Evolutionary conservation across 2,797 vertebrate genomes (phyloP).

Genomic region (Cygnus olor): DNA sequence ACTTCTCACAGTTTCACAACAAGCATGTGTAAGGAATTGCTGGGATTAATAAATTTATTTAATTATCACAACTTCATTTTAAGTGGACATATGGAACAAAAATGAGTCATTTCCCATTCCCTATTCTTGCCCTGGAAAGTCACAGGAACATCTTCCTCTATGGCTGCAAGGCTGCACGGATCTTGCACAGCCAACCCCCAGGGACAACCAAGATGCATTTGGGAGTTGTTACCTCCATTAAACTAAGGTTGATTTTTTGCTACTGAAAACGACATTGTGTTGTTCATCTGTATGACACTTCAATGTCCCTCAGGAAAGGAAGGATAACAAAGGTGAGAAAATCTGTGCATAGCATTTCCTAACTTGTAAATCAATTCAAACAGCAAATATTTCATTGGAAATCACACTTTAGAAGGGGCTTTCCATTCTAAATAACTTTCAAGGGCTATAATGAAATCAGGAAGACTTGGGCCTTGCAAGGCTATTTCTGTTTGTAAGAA

Average conservation of each 20-base stretch:
- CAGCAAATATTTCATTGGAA: slow-evolving; percentile 11
- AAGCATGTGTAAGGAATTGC: not conserved
- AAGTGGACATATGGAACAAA: not conserved
- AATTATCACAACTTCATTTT: not conserved
- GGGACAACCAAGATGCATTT: not conserved
- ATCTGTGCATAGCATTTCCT: not conserved
- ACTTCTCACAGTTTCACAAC: not conserved
- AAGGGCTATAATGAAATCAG: not conserved
- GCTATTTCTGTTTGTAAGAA: not conserved
- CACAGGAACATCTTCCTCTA: not conserved
- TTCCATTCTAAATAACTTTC: not conserved
- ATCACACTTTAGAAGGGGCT: not conserved
- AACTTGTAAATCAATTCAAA: not conserved
- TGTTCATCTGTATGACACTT: not conserved
- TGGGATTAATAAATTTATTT: not conserved
- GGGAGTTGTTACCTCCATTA: not conserved
- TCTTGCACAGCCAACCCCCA: not conserved
- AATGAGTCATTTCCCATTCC: not conserved
- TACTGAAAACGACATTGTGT: not conserved
- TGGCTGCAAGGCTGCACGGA: not conserved
- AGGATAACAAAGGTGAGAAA: not conserved
- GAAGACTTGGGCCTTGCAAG: not conserved
- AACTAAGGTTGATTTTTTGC: not conserved
- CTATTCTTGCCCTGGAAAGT: not conserved
- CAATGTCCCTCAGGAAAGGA: not conserved